These are phyloP conservation scores for Cataglyphis altisquamis DNA, from an alignment of 2,888 invertebrate species.

Conservation along the genomic window DNA sequence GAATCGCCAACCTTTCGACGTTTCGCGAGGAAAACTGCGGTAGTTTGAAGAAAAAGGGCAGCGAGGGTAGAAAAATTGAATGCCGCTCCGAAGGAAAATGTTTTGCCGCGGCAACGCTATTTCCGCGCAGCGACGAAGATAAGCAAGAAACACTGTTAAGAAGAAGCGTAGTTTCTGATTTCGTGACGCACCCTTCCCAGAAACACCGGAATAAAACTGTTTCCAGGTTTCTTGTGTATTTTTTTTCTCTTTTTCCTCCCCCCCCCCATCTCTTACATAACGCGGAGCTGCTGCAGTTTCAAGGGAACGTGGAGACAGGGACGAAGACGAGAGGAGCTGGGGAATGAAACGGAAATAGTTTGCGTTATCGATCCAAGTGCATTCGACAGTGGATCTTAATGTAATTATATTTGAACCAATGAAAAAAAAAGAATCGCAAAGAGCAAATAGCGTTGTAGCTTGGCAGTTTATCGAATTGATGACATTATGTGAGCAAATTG, in stretches of 20 bases:
- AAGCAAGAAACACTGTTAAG: constrained; percentile 69
- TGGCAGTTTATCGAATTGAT: neutral
- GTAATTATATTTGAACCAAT: constrained; percentile 50
- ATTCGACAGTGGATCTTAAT: constrained; percentile 37
- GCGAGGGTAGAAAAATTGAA: constrained; percentile 54
- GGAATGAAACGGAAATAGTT: constrained; percentile 54
- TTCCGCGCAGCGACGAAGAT: constrained; percentile 63
- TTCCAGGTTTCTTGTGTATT: constrained; percentile 40
- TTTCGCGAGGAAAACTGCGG: neutral
- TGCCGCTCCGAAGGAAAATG: constrained; percentile 53
- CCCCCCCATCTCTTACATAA: constrained; percentile 17
- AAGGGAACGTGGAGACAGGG: neutral
- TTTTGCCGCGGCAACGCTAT: constrained; percentile 58
- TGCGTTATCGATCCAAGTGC: constrained; percentile 53
- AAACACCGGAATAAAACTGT: constrained; percentile 67
- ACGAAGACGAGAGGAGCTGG: neutral
- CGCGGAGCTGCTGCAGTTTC: constrained; percentile 34
- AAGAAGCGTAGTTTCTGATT: constrained; percentile 63
- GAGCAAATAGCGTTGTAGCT: neutral
- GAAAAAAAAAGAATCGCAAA: neutral
- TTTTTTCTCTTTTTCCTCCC: neutral
- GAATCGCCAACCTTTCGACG: neutral
- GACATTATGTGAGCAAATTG: constrained; percentile 8
- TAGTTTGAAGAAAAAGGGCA: constrained; percentile 1
- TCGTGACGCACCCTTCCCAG: constrained; percentile 51